Evolutionary conservation across 1,140 invertebrate genomes (phyloP), one percentile per base, ranked within the genome.

Genomic region (Apis laboriosa): DNA sequence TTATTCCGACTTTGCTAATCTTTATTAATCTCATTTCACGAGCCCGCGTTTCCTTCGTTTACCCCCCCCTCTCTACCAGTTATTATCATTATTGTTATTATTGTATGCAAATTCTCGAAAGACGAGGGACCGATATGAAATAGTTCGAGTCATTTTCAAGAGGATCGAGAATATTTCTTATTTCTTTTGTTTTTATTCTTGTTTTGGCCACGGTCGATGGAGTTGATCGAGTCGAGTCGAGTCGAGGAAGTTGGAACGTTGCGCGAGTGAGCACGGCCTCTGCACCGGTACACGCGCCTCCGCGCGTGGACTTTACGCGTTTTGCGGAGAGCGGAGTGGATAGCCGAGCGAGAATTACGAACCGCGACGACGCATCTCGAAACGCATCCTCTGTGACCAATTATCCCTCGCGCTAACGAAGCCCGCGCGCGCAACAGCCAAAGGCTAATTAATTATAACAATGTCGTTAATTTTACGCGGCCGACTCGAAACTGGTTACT

Each of bases 301-400:
- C 4, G 34, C 34, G 34, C 34, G 34, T 43, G 34, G 34, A 43
- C 34, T 43, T 43, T 43, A 43, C 34, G 34, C 34, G 34, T 7
- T 43, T 2, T 3, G 2, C 55, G 28, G 28, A 11, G 71, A 13
- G 43, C 9, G 51, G 24, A 13, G 53, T 24, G 24, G 9, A 9
- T 67, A 17, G 77, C 70, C 85, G 79, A 53, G 90, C 92, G 86
- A 92, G 92, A 93, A 92, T 92, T 93, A 93, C 90, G 87, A 90
- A 88, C 88, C 88, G 91, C 91, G 91, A 43, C 91, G 91, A 92
- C 91, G 92, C 90, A 91, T 76, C 89, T 88, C 89, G 92, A 87
- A 34, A 92, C 91, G 92, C 93, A 94, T 93, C 92, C 92, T 93
- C 93, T 94, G 92, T 94, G 93, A 94, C 93, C 92, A 94, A 94